Percentiles rank a stretch among this genome's conserved stretches.
These are phyloP conservation scores for Synanthedon myopaeformis DNA, from an alignment of 2,888 invertebrate genomes.

Conservation along the genomic window DNA sequence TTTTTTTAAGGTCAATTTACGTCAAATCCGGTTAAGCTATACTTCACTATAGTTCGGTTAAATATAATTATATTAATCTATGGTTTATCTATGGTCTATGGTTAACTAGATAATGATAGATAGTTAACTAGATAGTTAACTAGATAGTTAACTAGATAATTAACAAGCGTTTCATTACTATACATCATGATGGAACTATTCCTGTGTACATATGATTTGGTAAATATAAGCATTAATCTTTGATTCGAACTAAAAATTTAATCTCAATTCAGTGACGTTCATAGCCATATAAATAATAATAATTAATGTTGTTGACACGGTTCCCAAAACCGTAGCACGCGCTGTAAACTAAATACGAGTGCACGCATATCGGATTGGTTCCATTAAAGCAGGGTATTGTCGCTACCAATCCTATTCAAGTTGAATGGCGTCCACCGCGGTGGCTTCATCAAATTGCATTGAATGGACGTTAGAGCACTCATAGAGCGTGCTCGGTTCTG, in stretches of 20 bases:
- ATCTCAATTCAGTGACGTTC: too few relatives aligned
- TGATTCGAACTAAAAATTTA: background rate
- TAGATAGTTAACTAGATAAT: too few relatives aligned
- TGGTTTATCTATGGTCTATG: too few relatives aligned
- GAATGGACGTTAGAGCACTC: conserved; percentile 63
- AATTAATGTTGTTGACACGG: background rate
- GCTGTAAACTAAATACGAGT: conserved; percentile 9
- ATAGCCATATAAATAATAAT: too few relatives aligned
- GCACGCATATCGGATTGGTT: conserved; percentile 37
- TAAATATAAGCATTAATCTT: background rate
- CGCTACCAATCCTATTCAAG: conserved; percentile 53
- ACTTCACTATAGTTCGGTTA: too few relatives aligned
- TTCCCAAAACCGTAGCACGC: conserved; percentile 1
- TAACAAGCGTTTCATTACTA: too few relatives aligned
- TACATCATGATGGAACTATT: background rate
- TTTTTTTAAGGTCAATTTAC: too few relatives aligned
- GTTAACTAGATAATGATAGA: too few relatives aligned
- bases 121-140: too few relatives aligned
- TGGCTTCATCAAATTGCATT: conserved; percentile 67
- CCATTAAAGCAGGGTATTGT: conserved; percentile 61
- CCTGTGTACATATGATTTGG: background rate
- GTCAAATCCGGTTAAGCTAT: too few relatives aligned
- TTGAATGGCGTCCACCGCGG: conserved; percentile 46
- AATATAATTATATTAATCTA: too few relatives aligned
- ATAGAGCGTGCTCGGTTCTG: conserved; percentile 41